phyloP scores from a whole-genome alignment of 53 echinoderm and acorn worm genomes.

The Holothuria scabra region DNA sequence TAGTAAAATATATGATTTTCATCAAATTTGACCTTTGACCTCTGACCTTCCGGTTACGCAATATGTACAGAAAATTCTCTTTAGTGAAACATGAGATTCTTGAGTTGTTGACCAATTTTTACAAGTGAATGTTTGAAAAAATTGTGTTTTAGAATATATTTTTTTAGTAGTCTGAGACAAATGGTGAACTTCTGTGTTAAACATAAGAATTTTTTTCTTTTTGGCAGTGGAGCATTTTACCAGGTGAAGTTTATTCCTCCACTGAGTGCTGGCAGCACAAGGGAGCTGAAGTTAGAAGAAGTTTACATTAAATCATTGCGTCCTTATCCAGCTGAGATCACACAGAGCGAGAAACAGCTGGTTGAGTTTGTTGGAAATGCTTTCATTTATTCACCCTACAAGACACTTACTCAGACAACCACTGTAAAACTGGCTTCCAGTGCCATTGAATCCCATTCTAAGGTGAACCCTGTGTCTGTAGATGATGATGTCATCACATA shows the following conservation, averaged over 20 bases:
- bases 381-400: constrained; percentile 87
- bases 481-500: constrained; percentile 85
- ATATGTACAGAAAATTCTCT: no score
- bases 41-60: no score
- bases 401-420: constrained; percentile 81
- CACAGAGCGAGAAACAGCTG: constrained; percentile 93
- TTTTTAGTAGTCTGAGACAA: no score
- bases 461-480: constrained; percentile 79
- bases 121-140: no score
- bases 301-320: constrained; percentile 79
- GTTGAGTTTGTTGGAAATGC: constrained; percentile 79
- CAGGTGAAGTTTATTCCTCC: constrained; percentile 69
- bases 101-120: no score
- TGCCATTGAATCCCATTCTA: constrained; percentile 80
- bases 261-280: constrained; percentile 64
- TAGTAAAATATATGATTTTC: no score
- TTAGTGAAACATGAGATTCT: no score
- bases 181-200: no score
- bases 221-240: constrained; percentile 65
- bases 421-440: constrained; percentile 85
- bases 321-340: constrained; percentile 86
- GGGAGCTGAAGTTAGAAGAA: constrained; percentile 70
- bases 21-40: no score
- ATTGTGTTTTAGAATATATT: no score
- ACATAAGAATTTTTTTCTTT: background rate